A percentile compares a stretch with the other conserved stretches of the same genome.
Conservation (phyloP, 37 sponge, comb jelly and placozoan genomes). For the Spongilla lacustris region DNA sequence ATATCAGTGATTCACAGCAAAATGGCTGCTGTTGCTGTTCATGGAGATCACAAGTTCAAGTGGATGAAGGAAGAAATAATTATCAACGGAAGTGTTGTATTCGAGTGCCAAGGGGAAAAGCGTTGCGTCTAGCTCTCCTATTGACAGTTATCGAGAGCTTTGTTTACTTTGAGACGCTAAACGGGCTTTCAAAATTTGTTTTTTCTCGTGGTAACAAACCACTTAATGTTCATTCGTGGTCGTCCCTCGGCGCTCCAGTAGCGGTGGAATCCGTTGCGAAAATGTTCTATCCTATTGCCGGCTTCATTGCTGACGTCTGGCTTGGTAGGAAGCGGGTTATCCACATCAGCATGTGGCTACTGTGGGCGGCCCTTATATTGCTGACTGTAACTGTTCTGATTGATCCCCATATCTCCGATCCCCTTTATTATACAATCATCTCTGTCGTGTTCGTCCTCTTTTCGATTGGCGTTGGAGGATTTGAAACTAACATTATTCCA, state of each 20-base stretch:
- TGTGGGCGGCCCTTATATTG: constrained; percentile 19
- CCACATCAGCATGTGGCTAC: constrained; percentile 51
- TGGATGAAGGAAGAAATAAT: background rate
- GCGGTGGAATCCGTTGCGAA: constrained; percentile 9
- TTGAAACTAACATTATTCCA: constrained; percentile 45
- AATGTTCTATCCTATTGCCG: constrained; percentile 51
- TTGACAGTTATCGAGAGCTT: constrained; percentile 33
- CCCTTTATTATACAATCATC: background rate
- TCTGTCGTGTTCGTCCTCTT: constrained; percentile 3
- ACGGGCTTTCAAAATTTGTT: background rate
- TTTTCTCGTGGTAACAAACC: background rate
- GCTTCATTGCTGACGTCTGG: constrained; percentile 46
- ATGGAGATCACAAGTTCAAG: background rate
- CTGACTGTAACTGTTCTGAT: background rate
- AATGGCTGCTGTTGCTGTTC: background rate
- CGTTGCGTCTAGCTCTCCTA: constrained; percentile 7
- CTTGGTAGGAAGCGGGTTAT: constrained; percentile 45
- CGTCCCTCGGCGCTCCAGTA: background rate
- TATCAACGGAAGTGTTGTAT: background rate
- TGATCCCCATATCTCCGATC: background rate
- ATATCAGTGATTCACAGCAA: background rate
- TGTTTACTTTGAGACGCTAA: constrained; percentile 31
- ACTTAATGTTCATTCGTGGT: background rate
- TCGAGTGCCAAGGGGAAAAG: constrained; percentile 37
- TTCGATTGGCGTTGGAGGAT: constrained; percentile 20